Evolutionary conservation across 2,113 vertebrate genomes (phyloP), one percentile per base, ranked within the genome.

Genomic region (Arizona elegans): DNA sequence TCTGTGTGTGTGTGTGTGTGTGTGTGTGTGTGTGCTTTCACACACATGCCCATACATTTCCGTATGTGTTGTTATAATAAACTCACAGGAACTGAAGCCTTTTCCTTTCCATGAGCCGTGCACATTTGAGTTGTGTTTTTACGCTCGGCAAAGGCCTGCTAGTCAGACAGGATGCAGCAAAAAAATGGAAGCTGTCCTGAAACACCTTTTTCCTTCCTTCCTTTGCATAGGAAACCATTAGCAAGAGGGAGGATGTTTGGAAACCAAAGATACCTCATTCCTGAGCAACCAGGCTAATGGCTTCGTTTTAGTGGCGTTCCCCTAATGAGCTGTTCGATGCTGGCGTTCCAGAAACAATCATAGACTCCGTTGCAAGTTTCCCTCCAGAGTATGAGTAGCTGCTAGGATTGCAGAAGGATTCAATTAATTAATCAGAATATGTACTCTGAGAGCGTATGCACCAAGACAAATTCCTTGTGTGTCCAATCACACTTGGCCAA

Each of bases 81-180:
- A 47, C 53, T 54, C 90, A 91, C 75, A 86, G 70, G 70, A 85
- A 56, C 53, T 50, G 1, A 23, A 19, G n/a, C n/a, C 5, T 21
- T 87, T 11, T 50, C 43, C 43, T 50, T 59, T 62, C 53, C 10
- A 4, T 24, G 3, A 23, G 5, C n/a, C 2, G 29, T 5, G 52
- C 15, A 62, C 23, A 15, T 19, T 19, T 62, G 87, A 62, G 33
- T 47, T 62, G 87, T 54, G 33, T 47, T 55, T 86, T 24, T 17
- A 23, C 47, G 21, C 15, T 62, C 12, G 91, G 43, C 8, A 1
- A 86, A 62, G 86, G 0, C 26, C n/a, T 52, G 47, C 56, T 23
- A 13, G 19, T 43, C 0, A 0, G 10, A 43, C 4, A 0, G 13
- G 91, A 8, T 0, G 3, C 75, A 86, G 86, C 0, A 0, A 53